These are phyloP conservation scores for Pomacea maculata DNA, from an alignment of 1,140 invertebrate genomes.

Conservation along the genomic window DNA sequence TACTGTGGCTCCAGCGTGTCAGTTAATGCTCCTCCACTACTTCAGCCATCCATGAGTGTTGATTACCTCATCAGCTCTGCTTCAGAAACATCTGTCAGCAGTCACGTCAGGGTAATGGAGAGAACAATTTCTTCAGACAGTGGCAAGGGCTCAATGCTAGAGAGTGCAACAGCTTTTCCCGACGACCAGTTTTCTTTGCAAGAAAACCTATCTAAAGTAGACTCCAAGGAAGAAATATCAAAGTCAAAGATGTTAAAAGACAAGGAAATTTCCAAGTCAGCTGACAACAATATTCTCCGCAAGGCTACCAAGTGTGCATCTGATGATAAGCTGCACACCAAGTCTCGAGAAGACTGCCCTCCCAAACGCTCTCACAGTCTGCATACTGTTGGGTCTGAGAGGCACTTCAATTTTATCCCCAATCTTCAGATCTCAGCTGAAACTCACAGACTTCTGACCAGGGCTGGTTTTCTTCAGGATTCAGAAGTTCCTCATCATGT, in stretches of 20 bases:
- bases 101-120: conserved; percentile 22
- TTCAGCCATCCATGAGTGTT: conserved; percentile 47
- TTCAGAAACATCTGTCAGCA: conserved; percentile 26
- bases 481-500: not conserved
- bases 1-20: conserved; percentile 8
- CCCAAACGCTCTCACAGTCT: conserved; percentile 46
- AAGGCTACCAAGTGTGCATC: conserved; percentile 23
- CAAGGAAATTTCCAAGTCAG: not conserved
- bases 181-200: not conserved
- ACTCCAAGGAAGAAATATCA: too few relatives aligned
- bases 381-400: conserved; percentile 27
- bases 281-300: not conserved
- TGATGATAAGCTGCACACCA: conserved; percentile 30
- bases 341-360: conserved; percentile 8
- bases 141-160: conserved; percentile 51
- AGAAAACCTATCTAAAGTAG: not conserved
- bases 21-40: not conserved
- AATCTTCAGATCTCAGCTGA: conserved; percentile 55
- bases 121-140: conserved; percentile 47
- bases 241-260: too few relatives aligned
- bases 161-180: conserved; percentile 24
- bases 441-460: conserved; percentile 53
- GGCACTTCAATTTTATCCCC: conserved; percentile 49
- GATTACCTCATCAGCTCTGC: conserved; percentile 47
- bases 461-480: conserved; percentile 49